These are phyloP conservation scores for Rhingia rostrata DNA, from an alignment of 2,888 invertebrate species.

Conservation along the genomic window DNA sequence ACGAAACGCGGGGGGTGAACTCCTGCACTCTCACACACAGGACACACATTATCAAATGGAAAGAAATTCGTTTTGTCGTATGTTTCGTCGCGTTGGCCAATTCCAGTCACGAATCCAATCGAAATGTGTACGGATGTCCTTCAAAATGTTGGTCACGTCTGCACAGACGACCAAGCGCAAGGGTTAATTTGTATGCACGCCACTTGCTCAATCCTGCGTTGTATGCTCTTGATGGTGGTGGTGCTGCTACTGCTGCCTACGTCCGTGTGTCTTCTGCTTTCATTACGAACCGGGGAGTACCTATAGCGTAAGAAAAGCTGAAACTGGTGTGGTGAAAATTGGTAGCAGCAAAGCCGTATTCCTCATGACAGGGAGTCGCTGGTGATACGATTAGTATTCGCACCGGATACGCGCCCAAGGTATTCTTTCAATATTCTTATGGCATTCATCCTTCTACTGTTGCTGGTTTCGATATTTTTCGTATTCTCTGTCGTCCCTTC, in stretches of 20 bases:
- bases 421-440: conserved; percentile 66
- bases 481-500: conserved; percentile 27
- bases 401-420: conserved; percentile 69
- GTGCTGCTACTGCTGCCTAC: conserved; percentile 30
- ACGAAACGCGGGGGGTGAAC: not conserved
- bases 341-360: conserved; percentile 35
- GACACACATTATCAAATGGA: conserved; percentile 64
- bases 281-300: conserved; percentile 57
- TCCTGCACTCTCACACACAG: conserved; percentile 13
- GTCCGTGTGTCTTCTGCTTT: conserved; percentile 53
- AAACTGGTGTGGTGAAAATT: conserved; percentile 58
- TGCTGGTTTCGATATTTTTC: conserved; percentile 43
- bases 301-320: conserved; percentile 44
- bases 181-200: conserved; percentile 64
- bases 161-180: conserved; percentile 55
- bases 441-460: conserved; percentile 65
- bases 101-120: conserved; percentile 73
- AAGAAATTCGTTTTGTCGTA: conserved; percentile 54
- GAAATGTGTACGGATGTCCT: conserved; percentile 74
- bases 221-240: conserved; percentile 31
- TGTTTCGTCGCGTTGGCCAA: conserved; percentile 57
- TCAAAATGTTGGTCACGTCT: conserved; percentile 75
- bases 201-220: conserved; percentile 60
- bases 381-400: conserved; percentile 66
- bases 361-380: conserved; percentile 28